Base-by-base conservation (phyloP, 2,888 invertebrate genomes). In the Oxycera nigricornis region DNA sequence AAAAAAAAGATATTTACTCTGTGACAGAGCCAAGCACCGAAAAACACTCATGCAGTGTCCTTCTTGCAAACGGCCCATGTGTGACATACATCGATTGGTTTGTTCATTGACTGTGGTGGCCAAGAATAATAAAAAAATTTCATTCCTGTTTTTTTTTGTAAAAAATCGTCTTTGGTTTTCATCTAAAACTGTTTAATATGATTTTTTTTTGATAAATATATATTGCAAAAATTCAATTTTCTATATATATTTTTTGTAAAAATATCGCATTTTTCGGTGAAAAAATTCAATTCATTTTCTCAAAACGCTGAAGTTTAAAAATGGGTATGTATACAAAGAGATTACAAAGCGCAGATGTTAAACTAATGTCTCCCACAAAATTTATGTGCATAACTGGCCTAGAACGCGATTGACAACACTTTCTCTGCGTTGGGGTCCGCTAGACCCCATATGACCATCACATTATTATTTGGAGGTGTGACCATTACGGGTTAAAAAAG, bases 401-500 rank as follows among this genome's bases (percentile, higher is more conserved):
- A n/a, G n/a, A n/a, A n/a, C n/a, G n/a, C n/a, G n/a, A n/a, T 46
- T 7, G 14, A 46, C 46, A 46, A 46, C 46, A 46, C 46, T 46
- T 46, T 46, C 46, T 46, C 46, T 46, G 46, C 46, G 46, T 46
- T 46, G 46, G 46, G 46, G 6, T 46, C 14, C 46, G 46, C 46
- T 11, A 46, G 4, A 46, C 46, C 46, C 4, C 14, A 46, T 46
- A 46, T 46, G 14, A 46, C 46, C 46, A 46, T 46, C 46, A 46
- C 14, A 17, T 3, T 46, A 46, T 46, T 46, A 46, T 46, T 46
- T 46, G 14, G 3, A 46, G 46, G 14, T 46, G 14, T 46, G 46
- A 46, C 46, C 46, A 46, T 46, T 46, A 46, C 46, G 46, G 46
- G 46, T 46, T 46, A 46, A 46, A 46, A n/a, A n/a, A n/a, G n/a